Evolutionary conservation across 1,140 invertebrate genomes (phyloP), one percentile per base, ranked within the genome.

Genomic region (Apis florea): DNA sequence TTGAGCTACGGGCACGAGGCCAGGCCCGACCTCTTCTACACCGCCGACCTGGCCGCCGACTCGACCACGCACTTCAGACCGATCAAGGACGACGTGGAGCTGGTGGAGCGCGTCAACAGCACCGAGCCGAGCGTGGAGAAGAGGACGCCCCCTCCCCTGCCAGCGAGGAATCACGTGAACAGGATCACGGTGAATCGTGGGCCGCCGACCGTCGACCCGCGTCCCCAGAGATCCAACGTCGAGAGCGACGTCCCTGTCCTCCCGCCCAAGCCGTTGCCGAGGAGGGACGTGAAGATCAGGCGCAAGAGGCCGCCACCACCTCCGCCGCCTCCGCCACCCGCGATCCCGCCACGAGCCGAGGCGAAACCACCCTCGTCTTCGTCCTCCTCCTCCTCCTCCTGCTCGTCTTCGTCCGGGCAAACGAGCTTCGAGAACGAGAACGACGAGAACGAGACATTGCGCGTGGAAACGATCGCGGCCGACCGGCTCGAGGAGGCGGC

Each of bases 1-100:
- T 76, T 94, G 51, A 94, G 94, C 85, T 94, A 94, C 85, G 94
- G 94, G 0, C 93, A 94, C 84, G 94, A 94, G 84, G 79, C 90
- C 0, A 72, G 89, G 12, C 91, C 91, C 0, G 91, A 89, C 26
- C 85, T 92, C 21, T 91, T 92, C 73, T 93, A 92, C 79, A 88
- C 91, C 17, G 90, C 90, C 9, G 91, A 93, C n/a, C 70, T 92
- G 6, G 92, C 91, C 5, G 90, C 89, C 11, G 91, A 92, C 64
- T 93, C 92, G 13, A 89, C 89, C 10, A 92, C 92, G 2, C 91
- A 92, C 68, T 92, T 93, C 80, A 83, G 91, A 17, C 92, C 91
- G 11, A 93, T 93, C 49, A 90, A 90, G 31, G 91, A 92, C 76
- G 92, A 93, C 58, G 90, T 88, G 5, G 88, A 90, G 11, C 80